These are phyloP conservation scores for Aurelia aurita complex sp. Pacific DNA, from an alignment of 30 jellyfish, hydroid and myxozoan species.

Conservation along the genomic window DNA sequence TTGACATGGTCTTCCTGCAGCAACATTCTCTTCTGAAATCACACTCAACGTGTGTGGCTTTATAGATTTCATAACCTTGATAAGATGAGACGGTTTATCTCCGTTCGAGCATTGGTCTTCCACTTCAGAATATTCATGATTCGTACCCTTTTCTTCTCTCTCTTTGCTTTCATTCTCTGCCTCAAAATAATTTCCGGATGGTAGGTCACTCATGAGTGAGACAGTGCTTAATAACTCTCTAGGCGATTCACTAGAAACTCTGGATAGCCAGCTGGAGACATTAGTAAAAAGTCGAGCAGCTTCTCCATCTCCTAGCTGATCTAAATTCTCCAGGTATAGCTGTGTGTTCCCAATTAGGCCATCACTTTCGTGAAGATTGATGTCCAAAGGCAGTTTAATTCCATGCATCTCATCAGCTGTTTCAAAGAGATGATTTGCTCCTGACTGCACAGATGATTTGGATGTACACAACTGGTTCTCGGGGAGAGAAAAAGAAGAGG, in stretches of 20 bases:
- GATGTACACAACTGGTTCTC: too few relatives aligned
- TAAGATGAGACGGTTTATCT: constrained; percentile 2
- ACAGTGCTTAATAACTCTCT: constrained; percentile 26
- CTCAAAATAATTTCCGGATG: neutral
- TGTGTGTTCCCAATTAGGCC: neutral
- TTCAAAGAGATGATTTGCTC: too few relatives aligned
- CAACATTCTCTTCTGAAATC: constrained; percentile 46
- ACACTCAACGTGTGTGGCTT: constrained; percentile 32
- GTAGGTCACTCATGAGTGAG: constrained; percentile 28
- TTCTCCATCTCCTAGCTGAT: constrained; percentile 51
- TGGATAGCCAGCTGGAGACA: constrained; percentile 49
- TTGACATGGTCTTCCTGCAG: neutral
- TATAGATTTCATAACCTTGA: neutral
- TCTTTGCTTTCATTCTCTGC: neutral
- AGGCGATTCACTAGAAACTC: constrained; percentile 33
- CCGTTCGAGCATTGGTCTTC: constrained; percentile 7
- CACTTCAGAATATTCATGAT: neutral
- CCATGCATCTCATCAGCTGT: neutral
- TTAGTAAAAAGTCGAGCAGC: constrained; percentile 32
- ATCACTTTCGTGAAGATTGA: neutral
- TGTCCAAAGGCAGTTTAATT: neutral
- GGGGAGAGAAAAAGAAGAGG: too few relatives aligned
- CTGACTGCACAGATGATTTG: too few relatives aligned
- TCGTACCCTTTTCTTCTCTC: neutral
- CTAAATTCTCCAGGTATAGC: constrained; percentile 31